Conservation (phyloP, 2,797 vertebrate genomes). For the Limosa lapponica region DNA sequence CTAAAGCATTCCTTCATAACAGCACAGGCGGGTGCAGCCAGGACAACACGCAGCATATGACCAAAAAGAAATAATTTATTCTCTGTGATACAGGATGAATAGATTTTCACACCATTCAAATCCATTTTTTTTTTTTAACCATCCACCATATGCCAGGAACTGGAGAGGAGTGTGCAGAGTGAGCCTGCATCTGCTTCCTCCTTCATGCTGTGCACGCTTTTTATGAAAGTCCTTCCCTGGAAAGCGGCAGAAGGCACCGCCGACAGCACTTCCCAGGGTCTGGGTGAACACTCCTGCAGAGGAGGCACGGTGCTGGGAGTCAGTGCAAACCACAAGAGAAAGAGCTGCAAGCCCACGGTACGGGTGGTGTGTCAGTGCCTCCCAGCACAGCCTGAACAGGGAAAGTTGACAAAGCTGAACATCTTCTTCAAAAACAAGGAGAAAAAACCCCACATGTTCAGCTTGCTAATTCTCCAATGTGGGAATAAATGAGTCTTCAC, state of each 20-base stretch:
- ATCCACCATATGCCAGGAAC: conserved; percentile 25
- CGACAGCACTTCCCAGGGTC: neutral
- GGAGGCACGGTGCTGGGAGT: neutral
- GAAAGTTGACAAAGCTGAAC: neutral
- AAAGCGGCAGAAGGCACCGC: neutral
- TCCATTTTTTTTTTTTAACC: neutral
- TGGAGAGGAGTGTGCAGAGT: neutral
- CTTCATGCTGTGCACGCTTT: conserved; percentile 31
- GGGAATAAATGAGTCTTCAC: neutral
- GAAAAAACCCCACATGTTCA: neutral
- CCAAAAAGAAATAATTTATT: conserved; percentile 56
- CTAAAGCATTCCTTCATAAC: conserved; percentile 44
- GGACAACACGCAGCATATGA: conserved; percentile 11
- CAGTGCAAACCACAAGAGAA: rapidly evolving
- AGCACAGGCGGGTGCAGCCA: neutral
- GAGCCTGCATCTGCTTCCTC: conserved; percentile 45
- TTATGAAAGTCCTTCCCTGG: neutral
- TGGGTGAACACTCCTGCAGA: neutral
- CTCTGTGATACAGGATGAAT: conserved; percentile 44
- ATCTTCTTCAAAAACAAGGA: neutral
- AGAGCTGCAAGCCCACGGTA: neutral
- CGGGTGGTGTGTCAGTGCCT: rapidly evolving
- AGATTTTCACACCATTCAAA: conserved; percentile 54
- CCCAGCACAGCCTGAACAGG: rapidly evolving
- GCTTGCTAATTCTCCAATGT: neutral